Evolutionary conservation across 1,140 invertebrate species (phyloP).

Genomic region (Globodera ellingtonae): DNA sequence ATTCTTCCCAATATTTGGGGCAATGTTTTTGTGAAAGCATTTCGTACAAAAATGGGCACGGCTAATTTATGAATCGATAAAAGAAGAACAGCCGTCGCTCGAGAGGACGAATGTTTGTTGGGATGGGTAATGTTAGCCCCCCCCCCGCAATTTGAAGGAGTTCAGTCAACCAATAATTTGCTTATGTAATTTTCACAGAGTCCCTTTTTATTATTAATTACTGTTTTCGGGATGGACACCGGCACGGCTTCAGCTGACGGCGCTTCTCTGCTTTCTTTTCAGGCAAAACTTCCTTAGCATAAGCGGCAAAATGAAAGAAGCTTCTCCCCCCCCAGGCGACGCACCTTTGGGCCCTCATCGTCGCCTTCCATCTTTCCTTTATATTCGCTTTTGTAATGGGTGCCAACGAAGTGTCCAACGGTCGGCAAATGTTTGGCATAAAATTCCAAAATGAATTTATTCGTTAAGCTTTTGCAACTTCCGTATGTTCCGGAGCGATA

Average conservation of each 20-base stretch:
- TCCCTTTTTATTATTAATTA: too few relatives aligned
- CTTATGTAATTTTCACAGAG: too few relatives aligned
- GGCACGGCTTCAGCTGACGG: too few relatives aligned
- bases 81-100: too few relatives aligned
- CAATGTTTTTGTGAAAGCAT: too few relatives aligned
- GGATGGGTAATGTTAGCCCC: too few relatives aligned
- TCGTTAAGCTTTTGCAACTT: conserved; percentile 35
- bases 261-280: not conserved
- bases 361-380: conserved; percentile 89
- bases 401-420: conserved; percentile 77
- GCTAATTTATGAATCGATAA: too few relatives aligned
- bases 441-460: not conserved
- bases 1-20: too few relatives aligned
- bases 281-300: not conserved
- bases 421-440: conserved; percentile 24
- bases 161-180: too few relatives aligned
- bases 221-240: not conserved
- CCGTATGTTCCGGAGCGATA: conserved; percentile 34
- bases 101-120: too few relatives aligned
- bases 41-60: too few relatives aligned
- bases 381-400: conserved; percentile 91
- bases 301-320: not conserved
- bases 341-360: conserved; percentile 67
- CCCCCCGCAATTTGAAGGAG: too few relatives aligned
- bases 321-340: conserved; percentile 2